phyloP scores from a whole-genome alignment of 2,888 invertebrate genomes.

The Machimus atricapillus region DNA sequence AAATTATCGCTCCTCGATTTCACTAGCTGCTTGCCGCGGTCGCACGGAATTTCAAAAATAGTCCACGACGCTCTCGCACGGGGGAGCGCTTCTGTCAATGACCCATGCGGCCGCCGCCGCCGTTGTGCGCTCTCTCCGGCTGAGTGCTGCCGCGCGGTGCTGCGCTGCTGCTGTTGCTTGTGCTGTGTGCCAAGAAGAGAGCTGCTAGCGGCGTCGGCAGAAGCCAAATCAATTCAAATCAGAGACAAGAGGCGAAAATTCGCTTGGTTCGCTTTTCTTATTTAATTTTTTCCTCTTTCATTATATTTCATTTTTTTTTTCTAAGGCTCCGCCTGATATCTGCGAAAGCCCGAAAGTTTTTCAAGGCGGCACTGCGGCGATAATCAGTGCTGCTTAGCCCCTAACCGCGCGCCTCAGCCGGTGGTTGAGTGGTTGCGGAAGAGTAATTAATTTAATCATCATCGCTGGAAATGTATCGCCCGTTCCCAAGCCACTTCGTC shows the following conservation, averaged over 20 bases:
- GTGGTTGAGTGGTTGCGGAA: not conserved
- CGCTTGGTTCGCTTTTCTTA: not conserved
- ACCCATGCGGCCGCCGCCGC: not conserved
- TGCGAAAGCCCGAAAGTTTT: not conserved
- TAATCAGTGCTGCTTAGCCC: not conserved
- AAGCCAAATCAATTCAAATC: conserved; percentile 15
- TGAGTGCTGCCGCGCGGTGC: not conserved
- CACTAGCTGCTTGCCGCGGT: not conserved
- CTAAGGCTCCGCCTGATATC: not conserved
- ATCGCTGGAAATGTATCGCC: conserved; percentile 6
- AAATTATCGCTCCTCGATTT: conserved; percentile 36
- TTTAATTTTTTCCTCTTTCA: not conserved
- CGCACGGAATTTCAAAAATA: conserved; percentile 34
- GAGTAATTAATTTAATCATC: conserved; percentile 29
- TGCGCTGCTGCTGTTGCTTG: not conserved
- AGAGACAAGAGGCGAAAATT: not conserved
- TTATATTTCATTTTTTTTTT: not conserved
- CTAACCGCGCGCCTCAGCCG: not conserved
- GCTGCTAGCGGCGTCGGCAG: not conserved
- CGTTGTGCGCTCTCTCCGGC: not conserved
- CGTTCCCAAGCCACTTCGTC: not conserved
- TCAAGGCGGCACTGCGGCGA: not conserved
- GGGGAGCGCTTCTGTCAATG: conserved; percentile 21
- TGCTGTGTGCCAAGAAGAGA: not conserved
- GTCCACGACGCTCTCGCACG: not conserved